A percentile compares a stretch with the other conserved stretches of the same genome.
Evolutionary conservation across 2,888 invertebrate genomes (phyloP).

Genomic region (Habroteleia sp.): DNA sequence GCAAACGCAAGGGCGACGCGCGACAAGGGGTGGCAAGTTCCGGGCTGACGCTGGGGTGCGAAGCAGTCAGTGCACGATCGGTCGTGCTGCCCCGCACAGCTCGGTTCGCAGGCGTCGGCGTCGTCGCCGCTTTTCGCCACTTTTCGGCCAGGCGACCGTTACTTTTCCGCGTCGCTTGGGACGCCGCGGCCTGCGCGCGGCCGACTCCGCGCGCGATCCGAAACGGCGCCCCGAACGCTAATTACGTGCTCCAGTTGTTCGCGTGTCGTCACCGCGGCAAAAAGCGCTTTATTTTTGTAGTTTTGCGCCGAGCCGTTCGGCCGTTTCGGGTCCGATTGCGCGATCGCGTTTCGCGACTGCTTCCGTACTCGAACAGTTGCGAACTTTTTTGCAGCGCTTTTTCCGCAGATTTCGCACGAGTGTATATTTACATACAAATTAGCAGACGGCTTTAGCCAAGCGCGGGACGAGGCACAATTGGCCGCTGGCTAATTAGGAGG

Average conservation of each 20-base stretch:
- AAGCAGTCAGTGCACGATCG: constrained; percentile 54
- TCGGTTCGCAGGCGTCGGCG: constrained; percentile 27
- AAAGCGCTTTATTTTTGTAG: constrained; percentile 5
- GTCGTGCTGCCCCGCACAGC: constrained; percentile 34
- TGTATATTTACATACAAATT: no score
- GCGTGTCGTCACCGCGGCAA: constrained; percentile 14
- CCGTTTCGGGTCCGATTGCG: no score
- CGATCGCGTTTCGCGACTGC: neutral
- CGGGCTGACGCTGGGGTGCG: constrained; percentile 55
- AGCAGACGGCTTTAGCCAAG: no score
- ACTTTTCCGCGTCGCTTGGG: neutral
- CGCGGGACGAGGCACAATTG: no score
- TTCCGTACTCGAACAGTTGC: no score
- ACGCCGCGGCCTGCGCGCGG: no score
- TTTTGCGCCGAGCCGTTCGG: no score
- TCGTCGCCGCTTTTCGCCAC: neutral
- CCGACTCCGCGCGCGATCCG: neutral
- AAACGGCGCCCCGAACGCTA: no score
- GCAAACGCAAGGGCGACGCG: constrained; percentile 6
- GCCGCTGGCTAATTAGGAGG: no score
- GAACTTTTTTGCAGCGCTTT: no score
- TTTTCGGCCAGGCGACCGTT: neutral
- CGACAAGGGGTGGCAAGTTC: constrained; percentile 36
- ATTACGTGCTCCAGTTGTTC: constrained; percentile 23
- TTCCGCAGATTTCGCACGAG: no score